phyloP scores from a whole-genome alignment of 1,140 invertebrate species.

The Hypothenemus hampei region DNA sequence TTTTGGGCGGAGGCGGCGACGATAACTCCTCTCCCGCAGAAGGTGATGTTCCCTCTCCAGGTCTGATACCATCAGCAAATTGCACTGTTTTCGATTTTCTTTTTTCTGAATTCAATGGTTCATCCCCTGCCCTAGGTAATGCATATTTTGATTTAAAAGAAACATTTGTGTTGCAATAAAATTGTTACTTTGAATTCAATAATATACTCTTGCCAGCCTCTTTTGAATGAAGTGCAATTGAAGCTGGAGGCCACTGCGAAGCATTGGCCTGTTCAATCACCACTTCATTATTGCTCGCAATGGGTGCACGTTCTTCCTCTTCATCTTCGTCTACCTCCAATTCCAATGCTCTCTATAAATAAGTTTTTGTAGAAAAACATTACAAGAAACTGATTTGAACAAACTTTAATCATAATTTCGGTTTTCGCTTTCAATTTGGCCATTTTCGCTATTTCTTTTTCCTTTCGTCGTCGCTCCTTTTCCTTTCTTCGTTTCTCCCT shows the following conservation, averaged over 20 bases:
- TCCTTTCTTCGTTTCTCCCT: constrained; percentile 40
- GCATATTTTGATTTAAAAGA: too few species aligned
- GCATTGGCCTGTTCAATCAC: too few species aligned
- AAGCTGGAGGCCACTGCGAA: constrained; percentile 36
- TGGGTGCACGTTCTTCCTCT: constrained; percentile 14
- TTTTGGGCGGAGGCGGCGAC: constrained; percentile 55
- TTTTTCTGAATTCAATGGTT: too few species aligned
- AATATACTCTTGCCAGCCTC: constrained; percentile 37
- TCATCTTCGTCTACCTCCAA: constrained; percentile 39
- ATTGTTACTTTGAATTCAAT: constrained; percentile 10
- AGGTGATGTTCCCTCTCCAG: constrained; percentile 61
- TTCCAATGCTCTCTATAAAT: constrained; percentile 37
- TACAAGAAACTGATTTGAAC: constrained; percentile 1
- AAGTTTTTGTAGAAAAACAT: not conserved
- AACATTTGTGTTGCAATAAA: too few species aligned
- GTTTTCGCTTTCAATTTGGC: constrained; percentile 41
- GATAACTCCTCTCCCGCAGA: constrained; percentile 60
- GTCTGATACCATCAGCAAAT: constrained; percentile 60
- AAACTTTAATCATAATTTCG: constrained; percentile 46
- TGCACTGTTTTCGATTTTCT: constrained; percentile 49
- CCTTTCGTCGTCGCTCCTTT: constrained; percentile 42
- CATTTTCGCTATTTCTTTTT: constrained; percentile 42
- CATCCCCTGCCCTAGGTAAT: too few species aligned
- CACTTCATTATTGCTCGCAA: constrained; percentile 11
- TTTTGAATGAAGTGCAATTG: constrained; percentile 27